Conservation (phyloP, 2,113 vertebrate genomes). For the Sphaerodactylus townsendi region DNA sequence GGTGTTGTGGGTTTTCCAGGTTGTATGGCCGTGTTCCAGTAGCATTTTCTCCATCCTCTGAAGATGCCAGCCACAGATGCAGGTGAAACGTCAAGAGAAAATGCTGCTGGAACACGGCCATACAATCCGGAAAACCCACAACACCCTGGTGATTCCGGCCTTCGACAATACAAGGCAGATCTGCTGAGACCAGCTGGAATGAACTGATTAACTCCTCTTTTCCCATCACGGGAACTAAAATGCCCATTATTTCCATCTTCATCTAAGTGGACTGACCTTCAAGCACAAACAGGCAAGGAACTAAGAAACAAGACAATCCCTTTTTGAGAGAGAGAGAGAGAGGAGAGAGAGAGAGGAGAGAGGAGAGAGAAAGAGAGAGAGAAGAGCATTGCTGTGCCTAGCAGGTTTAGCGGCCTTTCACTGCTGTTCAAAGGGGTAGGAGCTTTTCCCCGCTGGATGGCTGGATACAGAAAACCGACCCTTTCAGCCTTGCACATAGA, state of each 20-base stretch:
- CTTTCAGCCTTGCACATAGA: accelerated
- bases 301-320: constrained; percentile 25
- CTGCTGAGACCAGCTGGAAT: background rate
- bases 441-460: background rate
- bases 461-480: background rate
- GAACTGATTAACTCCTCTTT: background rate
- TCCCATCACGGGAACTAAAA: constrained; percentile 32
- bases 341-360: background rate
- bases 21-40: no score
- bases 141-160: no score
- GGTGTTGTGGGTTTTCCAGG: no score
- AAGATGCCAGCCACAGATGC: no score
- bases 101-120: no score
- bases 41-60: no score
- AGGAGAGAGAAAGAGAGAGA: constrained; percentile 7
- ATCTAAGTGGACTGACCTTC: constrained; percentile 40
- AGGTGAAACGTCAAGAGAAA: no score
- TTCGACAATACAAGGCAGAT: no score
- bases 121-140: no score
- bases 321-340: constrained; percentile 9
- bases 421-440: background rate
- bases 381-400: background rate
- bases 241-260: constrained; percentile 4
- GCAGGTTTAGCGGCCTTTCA: background rate
- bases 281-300: constrained; percentile 26